These are phyloP conservation scores for Mimas tiliae DNA, from an alignment of 2,888 invertebrate species.

Conservation along the genomic window DNA sequence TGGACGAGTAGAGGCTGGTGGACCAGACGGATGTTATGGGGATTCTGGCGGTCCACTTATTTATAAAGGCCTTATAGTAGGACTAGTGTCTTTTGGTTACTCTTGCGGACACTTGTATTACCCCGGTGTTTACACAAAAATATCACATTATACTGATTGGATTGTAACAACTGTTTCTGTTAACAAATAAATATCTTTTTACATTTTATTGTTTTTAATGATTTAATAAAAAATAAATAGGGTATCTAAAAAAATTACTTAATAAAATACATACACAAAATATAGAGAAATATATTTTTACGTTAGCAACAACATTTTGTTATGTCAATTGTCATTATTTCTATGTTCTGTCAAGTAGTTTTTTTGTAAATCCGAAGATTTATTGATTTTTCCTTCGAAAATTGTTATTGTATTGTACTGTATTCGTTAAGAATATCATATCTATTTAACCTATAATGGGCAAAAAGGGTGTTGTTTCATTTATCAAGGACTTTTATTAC, in stretches of 20 bases:
- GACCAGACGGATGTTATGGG: slow-evolving; percentile 75
- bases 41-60: slow-evolving; percentile 77
- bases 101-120: slow-evolving; percentile 72
- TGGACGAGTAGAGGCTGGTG: slow-evolving; percentile 65
- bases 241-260: too few species aligned
- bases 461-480: slow-evolving; percentile 82
- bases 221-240: too few species aligned
- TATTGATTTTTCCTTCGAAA: slow-evolving; percentile 43
- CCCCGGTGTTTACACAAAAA: slow-evolving; percentile 77
- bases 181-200: slow-evolving; percentile 55
- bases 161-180: slow-evolving; percentile 63
- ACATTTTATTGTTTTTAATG: too few species aligned
- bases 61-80: slow-evolving; percentile 73
- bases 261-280: too few species aligned
- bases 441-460: slow-evolving; percentile 79
- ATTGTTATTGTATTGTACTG: slow-evolving; percentile 37
- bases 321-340: slow-evolving; percentile 12
- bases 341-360: slow-evolving; percentile 12
- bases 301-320: neutral
- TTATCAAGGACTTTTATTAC: slow-evolving; percentile 87
- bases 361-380: slow-evolving; percentile 31
- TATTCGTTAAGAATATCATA: slow-evolving; percentile 34
- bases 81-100: slow-evolving; percentile 75
- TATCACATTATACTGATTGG: slow-evolving; percentile 74
- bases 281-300: neutral